Evolutionary conservation across 1,140 invertebrate species (phyloP), one percentile per base, ranked within the genome.

Genomic region (Acromyrmex echinatior): DNA sequence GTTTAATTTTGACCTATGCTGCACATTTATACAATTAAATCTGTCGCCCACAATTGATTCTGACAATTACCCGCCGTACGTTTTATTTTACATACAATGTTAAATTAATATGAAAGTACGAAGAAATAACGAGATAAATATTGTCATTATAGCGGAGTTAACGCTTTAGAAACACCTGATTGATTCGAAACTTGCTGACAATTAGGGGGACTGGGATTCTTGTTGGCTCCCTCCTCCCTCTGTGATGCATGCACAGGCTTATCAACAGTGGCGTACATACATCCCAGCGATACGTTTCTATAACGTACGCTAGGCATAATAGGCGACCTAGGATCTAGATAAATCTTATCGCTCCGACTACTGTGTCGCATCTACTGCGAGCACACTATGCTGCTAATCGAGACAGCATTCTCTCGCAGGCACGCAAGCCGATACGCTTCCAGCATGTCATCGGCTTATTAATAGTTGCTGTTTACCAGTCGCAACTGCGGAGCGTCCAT

Each of bases 401-500:
- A 60, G 56, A 60, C 68, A 31, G 28, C 68, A 56, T 82, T 62
- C 68, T 73, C 21, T 73, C 66, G 66, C 80, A 73, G n/a, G 68
- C 66, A 82, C 66, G 80, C 80, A 62, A 76, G 35, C 70, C 56
- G 80, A 84, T 84, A 76, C 25, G 70, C 68, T 49, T 84, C 31
- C 16, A 53, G 3, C 49, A 51, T 45, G 80, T 84, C 68, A 18
- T 31, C 80, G 39, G 70, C 25, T 84, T 84, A 63, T 84, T 84
- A 84, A 84, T 84, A 84, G 56, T 84, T 49, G 80, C 70, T 84
- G 80, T 62, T 84, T 84, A 74, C 56, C 70, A 62, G 66, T 63
- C 21, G 66, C 79, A 14, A 79, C 77, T 66, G 77, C 62, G 21
- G 49, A 82, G 68, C 80, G 25, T 84, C 28, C 39, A 84, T 62